Percentiles rank a stretch among this genome's conserved stretches.
Evolutionary conservation across 2,113 vertebrate genomes (phyloP).

Genomic region (Poeciliopsis turrubarensis): DNA sequence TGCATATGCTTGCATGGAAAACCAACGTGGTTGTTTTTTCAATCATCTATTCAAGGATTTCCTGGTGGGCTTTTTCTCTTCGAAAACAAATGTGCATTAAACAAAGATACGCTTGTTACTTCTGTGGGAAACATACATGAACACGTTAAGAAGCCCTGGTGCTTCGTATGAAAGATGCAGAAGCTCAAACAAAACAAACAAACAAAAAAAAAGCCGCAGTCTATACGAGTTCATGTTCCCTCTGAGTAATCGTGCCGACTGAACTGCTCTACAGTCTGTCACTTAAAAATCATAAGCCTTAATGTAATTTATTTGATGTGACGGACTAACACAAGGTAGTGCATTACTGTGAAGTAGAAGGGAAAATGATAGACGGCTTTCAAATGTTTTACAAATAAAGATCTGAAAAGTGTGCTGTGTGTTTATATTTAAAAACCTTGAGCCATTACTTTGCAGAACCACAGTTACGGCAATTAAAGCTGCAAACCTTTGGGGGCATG

Average conservation of each 20-base stretch:
- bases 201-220: neutral
- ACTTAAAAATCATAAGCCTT: neutral
- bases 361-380: neutral
- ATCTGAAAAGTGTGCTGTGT: neutral
- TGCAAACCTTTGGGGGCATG: too few species aligned
- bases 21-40: conserved; percentile 76
- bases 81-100: conserved; percentile 69
- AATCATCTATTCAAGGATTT: conserved; percentile 78
- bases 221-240: conserved; percentile 42
- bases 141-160: conserved; percentile 54
- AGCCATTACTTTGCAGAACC: neutral
- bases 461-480: neutral
- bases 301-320: neutral
- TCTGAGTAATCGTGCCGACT: neutral
- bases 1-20: conserved; percentile 77
- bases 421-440: neutral
- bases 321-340: neutral
- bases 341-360: neutral
- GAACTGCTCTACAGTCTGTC: neutral
- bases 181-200: conserved; percentile 37
- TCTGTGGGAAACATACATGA: conserved; percentile 63
- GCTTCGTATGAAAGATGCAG: conserved; percentile 42
- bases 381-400: neutral
- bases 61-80: conserved; percentile 75
- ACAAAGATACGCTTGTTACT: conserved; percentile 72